A percentile compares a stretch with the other conserved stretches of the same genome.
phyloP scores from a whole-genome alignment of 2,888 invertebrate species.

The Margaritifera margaritifera region DNA sequence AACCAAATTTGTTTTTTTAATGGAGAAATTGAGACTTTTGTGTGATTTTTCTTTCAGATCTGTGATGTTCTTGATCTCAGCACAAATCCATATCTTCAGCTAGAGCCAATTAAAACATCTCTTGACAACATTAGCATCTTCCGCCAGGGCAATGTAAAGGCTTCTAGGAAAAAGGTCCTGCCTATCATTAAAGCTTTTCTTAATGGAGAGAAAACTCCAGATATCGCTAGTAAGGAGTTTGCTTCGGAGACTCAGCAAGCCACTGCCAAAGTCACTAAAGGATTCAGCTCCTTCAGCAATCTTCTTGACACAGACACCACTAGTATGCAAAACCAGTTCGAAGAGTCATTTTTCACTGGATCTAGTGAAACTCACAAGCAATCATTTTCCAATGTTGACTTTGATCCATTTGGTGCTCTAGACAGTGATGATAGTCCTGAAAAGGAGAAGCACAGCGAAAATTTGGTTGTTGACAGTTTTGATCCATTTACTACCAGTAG shows the following conservation, averaged over 20 bases:
- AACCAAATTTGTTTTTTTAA: background rate
- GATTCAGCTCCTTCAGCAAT: constrained; percentile 21
- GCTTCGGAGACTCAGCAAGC: constrained; percentile 15
- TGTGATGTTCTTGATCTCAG: constrained; percentile 50
- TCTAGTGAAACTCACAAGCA: constrained; percentile 2
- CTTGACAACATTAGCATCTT: constrained; percentile 48
- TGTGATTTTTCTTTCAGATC: constrained; percentile 48
- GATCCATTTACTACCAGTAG: too few species aligned
- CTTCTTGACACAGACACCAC: background rate
- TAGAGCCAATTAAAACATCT: constrained; percentile 42
- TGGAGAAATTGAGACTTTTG: constrained; percentile 2
- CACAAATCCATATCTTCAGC: constrained; percentile 50
- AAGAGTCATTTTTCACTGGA: too few species aligned
- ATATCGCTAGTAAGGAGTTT: constrained; percentile 30
- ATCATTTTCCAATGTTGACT: constrained; percentile 4
- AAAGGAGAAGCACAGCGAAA: too few species aligned
- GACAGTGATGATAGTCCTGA: background rate
- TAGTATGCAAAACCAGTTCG: too few species aligned
- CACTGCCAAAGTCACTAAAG: constrained; percentile 24
- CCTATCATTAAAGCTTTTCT: constrained; percentile 62
- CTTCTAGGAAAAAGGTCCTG: constrained; percentile 68
- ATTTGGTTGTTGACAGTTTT: too few species aligned
- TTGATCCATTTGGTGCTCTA: constrained; percentile 26
- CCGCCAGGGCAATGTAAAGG: constrained; percentile 64
- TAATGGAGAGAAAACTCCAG: constrained; percentile 29